These are phyloP conservation scores for Hypsibius dujardini DNA, from an alignment of 1,140 invertebrate genomes.

Conservation along the genomic window DNA sequence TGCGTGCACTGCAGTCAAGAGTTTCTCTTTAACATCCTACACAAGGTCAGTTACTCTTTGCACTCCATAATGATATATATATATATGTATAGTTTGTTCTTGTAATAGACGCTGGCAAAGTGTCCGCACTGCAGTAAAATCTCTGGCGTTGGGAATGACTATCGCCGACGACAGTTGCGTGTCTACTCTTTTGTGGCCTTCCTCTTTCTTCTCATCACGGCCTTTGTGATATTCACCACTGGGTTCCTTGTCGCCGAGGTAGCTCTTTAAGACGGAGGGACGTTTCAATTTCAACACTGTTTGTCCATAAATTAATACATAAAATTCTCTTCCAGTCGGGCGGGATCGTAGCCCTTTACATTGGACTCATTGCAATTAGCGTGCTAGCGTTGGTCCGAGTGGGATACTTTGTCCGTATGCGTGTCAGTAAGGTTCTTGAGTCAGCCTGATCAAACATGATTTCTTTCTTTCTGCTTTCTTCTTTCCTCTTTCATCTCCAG, in stretches of 20 bases:
- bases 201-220: neutral
- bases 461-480: too few species aligned
- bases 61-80: too few species aligned
- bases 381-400: neutral
- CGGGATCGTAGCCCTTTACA: neutral
- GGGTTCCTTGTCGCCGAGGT: neutral
- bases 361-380: neutral
- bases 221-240: neutral
- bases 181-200: neutral
- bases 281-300: too few species aligned
- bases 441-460: too few species aligned
- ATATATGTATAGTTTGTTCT: too few species aligned
- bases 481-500: too few species aligned
- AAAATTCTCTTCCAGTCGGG: neutral
- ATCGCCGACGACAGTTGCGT: constrained; percentile 3
- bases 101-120: neutral
- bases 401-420: neutral
- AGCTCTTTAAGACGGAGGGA: too few species aligned
- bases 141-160: neutral
- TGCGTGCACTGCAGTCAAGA: constrained; percentile 5
- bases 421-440: neutral
- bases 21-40: constrained; percentile 6
- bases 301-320: too few species aligned
- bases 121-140: constrained; percentile 6
- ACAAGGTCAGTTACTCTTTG: neutral